Conservation (phyloP, 2,888 invertebrate species). For the Epistrophella euchroma region DNA sequence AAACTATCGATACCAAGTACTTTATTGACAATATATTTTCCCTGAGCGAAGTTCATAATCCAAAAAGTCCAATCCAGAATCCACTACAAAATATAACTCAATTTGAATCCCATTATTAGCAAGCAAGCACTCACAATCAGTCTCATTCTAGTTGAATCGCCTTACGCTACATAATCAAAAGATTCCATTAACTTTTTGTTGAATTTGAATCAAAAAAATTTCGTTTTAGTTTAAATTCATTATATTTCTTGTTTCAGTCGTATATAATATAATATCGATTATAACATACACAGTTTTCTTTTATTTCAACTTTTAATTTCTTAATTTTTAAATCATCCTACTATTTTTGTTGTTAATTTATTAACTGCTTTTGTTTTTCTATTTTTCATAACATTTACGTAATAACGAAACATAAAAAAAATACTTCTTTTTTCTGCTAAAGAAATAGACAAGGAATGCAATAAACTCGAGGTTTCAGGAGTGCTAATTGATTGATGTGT, state of each 20-base stretch:
- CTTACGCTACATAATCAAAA: neutral
- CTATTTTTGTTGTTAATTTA: constrained; percentile 55
- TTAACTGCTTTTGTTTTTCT: constrained; percentile 36
- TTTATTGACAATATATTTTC: too few species aligned
- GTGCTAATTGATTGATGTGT: constrained; percentile 28
- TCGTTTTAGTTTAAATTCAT: constrained; percentile 68
- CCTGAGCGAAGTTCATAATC: too few species aligned
- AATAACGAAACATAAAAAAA: constrained; percentile 38
- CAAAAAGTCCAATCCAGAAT: too few species aligned
- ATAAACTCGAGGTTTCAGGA: constrained; percentile 66
- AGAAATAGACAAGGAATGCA: constrained; percentile 28
- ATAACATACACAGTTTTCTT: constrained; percentile 66
- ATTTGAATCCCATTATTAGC: too few species aligned
- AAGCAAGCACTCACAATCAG: too few species aligned
- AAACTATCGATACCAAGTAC: too few species aligned
- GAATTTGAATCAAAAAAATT: neutral
- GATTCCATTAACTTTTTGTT: neutral
- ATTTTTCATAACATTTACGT: constrained; percentile 29
- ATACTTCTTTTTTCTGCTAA: constrained; percentile 2
- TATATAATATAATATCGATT: constrained; percentile 73
- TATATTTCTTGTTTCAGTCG: constrained; percentile 75
- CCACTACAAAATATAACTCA: too few species aligned
- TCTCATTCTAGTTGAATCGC: too few species aligned
- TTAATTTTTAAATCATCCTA: constrained; percentile 72
- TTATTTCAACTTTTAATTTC: constrained; percentile 28